phyloP scores from a whole-genome alignment of 92 coral and sea anemone species.

The Siderastrea radians region DNA sequence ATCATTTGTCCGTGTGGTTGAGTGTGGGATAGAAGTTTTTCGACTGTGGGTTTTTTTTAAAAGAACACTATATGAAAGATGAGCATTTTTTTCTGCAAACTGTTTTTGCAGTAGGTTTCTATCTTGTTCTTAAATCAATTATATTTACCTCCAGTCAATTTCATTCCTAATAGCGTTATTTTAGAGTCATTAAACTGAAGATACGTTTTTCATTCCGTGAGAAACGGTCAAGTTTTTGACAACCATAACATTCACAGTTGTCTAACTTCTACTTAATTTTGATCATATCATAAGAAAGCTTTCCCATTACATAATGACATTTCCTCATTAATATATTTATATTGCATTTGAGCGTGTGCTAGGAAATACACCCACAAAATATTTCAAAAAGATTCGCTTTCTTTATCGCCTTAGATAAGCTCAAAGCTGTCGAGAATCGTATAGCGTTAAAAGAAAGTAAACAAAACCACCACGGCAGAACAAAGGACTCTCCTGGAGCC shows the following conservation, averaged over 20 bases:
- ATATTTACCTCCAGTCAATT: neutral
- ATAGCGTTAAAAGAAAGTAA: neutral
- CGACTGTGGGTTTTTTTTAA: neutral
- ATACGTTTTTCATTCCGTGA: constrained; percentile 16
- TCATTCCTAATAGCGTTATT: neutral
- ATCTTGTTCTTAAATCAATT: neutral
- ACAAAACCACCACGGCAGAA: neutral
- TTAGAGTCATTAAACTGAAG: neutral
- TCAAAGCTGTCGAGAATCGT: neutral
- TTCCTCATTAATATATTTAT: neutral
- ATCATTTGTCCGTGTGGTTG: neutral
- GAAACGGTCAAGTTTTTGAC: constrained; percentile 10
- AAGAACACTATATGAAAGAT: neutral
- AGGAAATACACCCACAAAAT: neutral
- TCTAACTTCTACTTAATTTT: constrained; percentile 1
- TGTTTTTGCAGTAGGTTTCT: neutral
- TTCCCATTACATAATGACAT: constrained; percentile 11
- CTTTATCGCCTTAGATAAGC: constrained; percentile 24
- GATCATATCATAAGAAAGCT: constrained; percentile 10
- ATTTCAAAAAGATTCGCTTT: neutral
- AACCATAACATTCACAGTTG: constrained; percentile 2
- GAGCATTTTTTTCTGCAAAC: neutral
- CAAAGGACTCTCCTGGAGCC: neutral
- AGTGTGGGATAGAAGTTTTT: neutral
- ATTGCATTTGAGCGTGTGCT: neutral